These are phyloP conservation scores for Cetoscarus ocellatus DNA, from an alignment of 2,797 vertebrate species.

Conservation along the genomic window DNA sequence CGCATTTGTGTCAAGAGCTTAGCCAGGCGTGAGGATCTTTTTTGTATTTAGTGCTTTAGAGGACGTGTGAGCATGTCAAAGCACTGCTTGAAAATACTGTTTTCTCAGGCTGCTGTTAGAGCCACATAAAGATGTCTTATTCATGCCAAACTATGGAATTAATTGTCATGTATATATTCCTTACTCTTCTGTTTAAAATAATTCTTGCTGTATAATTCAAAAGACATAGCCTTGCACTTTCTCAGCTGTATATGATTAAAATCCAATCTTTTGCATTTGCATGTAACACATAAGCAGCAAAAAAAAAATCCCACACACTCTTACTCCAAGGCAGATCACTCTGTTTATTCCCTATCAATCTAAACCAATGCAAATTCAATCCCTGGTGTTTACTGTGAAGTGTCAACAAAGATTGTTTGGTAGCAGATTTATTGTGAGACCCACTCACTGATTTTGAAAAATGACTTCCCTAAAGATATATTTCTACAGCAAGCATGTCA, in stretches of 20 bases:
- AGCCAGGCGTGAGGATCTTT: slow-evolving; percentile 53
- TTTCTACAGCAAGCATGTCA: slow-evolving; percentile 34
- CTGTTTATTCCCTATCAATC: slow-evolving; percentile 51
- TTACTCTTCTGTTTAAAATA: slow-evolving; percentile 13
- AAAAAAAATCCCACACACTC: slow-evolving; percentile 26
- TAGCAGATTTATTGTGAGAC: slow-evolving; percentile 37
- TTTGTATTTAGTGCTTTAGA: slow-evolving; percentile 37
- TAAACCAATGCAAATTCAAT: slow-evolving; percentile 39
- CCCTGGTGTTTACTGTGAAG: slow-evolving; percentile 30
- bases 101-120: slow-evolving; percentile 12
- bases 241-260: slow-evolving; percentile 28
- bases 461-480: slow-evolving; percentile 3
- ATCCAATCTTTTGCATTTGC: slow-evolving; percentile 30
- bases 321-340: slow-evolving; percentile 15
- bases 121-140: slow-evolving; percentile 14
- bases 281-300: slow-evolving; percentile 23
- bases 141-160: slow-evolving; percentile 23
- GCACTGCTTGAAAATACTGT: slow-evolving; percentile 20
- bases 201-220: slow-evolving; percentile 35
- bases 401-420: slow-evolving; percentile 39
- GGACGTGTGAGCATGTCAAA: slow-evolving; percentile 39
- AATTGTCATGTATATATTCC: slow-evolving; percentile 26
- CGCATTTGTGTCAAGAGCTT: slow-evolving; percentile 72
- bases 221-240: slow-evolving; percentile 28
- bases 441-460: slow-evolving; percentile 26